A percentile compares a stretch with the other conserved stretches of the same genome.
phyloP scores from a whole-genome alignment of 2,888 invertebrate genomes.

The Caenorhabditis uteleia region DNA sequence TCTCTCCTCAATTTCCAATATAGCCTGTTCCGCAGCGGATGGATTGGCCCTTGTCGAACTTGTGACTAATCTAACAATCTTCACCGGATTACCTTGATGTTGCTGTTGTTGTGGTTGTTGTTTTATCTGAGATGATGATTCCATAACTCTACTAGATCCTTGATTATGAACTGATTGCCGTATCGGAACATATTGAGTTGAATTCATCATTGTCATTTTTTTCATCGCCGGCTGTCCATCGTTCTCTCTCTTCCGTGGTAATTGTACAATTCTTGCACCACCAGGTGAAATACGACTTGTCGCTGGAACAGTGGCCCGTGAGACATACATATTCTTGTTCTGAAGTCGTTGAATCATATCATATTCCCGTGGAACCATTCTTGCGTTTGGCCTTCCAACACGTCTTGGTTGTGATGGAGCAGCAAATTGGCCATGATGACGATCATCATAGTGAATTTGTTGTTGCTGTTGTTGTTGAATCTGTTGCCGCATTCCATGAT shows the following conservation, averaged over 20 bases:
- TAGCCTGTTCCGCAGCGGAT: slow-evolving; percentile 10
- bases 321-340: slow-evolving; percentile 24
- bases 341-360: slow-evolving; percentile 31
- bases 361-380: slow-evolving; percentile 8
- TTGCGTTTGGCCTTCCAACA: slow-evolving; percentile 1
- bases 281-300: slow-evolving; percentile 30
- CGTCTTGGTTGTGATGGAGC: slow-evolving; percentile 5
- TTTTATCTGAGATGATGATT: background rate
- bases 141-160: background rate
- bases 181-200: background rate
- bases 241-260: slow-evolving; percentile 27
- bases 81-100: slow-evolving; percentile 7
- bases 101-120: slow-evolving; percentile 8
- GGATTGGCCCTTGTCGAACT: slow-evolving; percentile 10
- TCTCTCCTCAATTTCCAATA: slow-evolving; percentile 20
- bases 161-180: background rate
- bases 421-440: background rate
- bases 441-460: slow-evolving; percentile 14
- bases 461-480: slow-evolving; percentile 1
- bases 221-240: slow-evolving; percentile 11
- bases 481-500: slow-evolving; percentile 17
- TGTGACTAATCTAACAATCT: slow-evolving; percentile 28
- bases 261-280: slow-evolving; percentile 34
- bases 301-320: slow-evolving; percentile 4
- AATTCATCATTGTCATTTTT: slow-evolving; percentile 9